Base-by-base conservation (phyloP, 2,888 invertebrate species). In the Tipula confusa region DNA sequence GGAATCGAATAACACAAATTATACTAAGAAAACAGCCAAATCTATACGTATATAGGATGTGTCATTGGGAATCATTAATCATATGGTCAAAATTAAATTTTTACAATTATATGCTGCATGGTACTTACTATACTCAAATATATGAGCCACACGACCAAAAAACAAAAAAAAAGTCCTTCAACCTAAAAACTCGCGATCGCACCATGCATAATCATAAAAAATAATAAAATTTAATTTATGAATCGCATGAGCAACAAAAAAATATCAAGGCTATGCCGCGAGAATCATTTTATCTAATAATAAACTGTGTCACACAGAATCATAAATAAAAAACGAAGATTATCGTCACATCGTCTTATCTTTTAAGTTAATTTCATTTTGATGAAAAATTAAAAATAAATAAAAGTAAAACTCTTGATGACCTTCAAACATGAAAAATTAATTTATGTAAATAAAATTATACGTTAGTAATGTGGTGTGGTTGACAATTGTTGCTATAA, bases 331-430 rank as follows among this genome's bases (percentile, higher is more conserved):
- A 9, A 64, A 18, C 24, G 64, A 64, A 64, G 24, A 64, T 64
- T 64, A 64, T 64, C 24, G 64, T 64, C 64, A 64, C 64, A 64
- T 64, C 64, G 24, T 64, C 64, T 64, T 64, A 64, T 64, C 64
- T 64, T 64, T 24, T 64, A 24, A 15, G 64, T 18, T 18, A 64
- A 24, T 24, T 64, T 64, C 64, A 24, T 18, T 5, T 64, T 1
- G 64, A 64, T 1, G 64, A 64, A 64, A 64, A 64, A 64, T 64
- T 64, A 64, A 64, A 64, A 64, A 64, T 64, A 64, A 64, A 64
- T 64, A 64, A 64, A 64, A 24, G 24, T 64, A 64, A 64, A 64
- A 64, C 64, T 64, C 64, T 64, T 64, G n/a, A n/a, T 43, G 24
- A 64, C 18, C 24, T 18, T 64, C 64, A 64, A 64, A 64, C 64